Percentiles rank a stretch among this genome's conserved stretches.
phyloP scores from a whole-genome alignment of 2,113 vertebrate genomes.

The Fregata magnificens region DNA sequence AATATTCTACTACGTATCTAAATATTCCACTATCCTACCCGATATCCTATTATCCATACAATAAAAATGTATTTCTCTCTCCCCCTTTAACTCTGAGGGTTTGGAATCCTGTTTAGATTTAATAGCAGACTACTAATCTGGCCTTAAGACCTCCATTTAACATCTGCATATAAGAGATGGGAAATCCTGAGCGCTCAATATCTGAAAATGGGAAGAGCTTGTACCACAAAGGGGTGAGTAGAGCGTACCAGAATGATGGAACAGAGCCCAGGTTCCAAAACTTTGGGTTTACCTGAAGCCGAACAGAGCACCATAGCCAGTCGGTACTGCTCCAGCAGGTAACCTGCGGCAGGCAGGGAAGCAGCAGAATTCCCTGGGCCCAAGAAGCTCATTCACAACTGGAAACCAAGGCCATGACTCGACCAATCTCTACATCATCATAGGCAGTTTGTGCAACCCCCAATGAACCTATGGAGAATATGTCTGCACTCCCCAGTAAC shows the following conservation, averaged over 20 bases:
- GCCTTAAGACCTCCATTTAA: background rate
- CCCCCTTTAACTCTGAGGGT: background rate
- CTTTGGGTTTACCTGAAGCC: background rate
- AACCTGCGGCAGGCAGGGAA: background rate
- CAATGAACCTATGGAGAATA: background rate
- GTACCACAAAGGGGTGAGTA: background rate
- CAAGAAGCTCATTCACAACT: background rate
- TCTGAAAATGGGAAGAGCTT: background rate
- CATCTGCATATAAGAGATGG: background rate
- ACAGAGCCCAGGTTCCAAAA: background rate
- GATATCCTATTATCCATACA: background rate
- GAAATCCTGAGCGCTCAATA: background rate
- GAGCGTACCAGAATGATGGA: background rate
- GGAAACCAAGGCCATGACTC: background rate
- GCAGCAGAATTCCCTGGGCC: background rate
- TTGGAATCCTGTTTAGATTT: background rate
- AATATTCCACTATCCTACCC: background rate
- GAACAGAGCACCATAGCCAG: no score
- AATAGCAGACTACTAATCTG: background rate
- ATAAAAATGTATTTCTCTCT: background rate
- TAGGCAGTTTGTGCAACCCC: background rate
- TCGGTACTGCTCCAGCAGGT: background rate
- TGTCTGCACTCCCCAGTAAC: background rate
- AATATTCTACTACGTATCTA: background rate
- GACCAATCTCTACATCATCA: no score